Conservation (phyloP, 2,797 vertebrate genomes). For the Vultur gryphus region DNA sequence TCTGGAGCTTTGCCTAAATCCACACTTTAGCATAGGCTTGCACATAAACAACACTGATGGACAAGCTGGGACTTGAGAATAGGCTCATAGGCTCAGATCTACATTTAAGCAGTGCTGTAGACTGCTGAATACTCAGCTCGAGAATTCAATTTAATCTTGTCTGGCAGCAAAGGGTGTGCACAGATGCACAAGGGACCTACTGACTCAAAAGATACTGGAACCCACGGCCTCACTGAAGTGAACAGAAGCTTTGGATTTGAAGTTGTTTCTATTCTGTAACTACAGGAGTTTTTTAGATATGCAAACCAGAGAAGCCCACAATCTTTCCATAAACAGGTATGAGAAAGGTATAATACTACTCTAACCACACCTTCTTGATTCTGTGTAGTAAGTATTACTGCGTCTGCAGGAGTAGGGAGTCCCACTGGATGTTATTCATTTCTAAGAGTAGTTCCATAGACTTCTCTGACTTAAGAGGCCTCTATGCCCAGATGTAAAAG, state of each 20-base stretch:
- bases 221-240: neutral
- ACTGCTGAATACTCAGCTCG: neutral
- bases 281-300: neutral
- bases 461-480: neutral
- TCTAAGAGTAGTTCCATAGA: neutral
- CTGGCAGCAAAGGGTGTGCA: neutral
- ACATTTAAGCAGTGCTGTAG: neutral
- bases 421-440: neutral
- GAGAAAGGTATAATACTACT: neutral
- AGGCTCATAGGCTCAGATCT: neutral
- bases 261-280: neutral
- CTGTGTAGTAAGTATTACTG: neutral
- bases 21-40: neutral
- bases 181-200: neutral
- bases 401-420: neutral
- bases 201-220: neutral
- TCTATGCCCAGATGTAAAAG: neutral
- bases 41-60: constrained; percentile 13
- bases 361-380: neutral
- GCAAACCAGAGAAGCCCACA: neutral
- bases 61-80: constrained; percentile 34
- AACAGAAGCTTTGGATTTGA: neutral
- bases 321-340: neutral
- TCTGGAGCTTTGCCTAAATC: constrained; percentile 52
- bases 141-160: neutral